Evolutionary conservation across 2,888 invertebrate species (phyloP), one percentile per base, ranked within the genome.

Genomic region (Spodoptera exigua): DNA sequence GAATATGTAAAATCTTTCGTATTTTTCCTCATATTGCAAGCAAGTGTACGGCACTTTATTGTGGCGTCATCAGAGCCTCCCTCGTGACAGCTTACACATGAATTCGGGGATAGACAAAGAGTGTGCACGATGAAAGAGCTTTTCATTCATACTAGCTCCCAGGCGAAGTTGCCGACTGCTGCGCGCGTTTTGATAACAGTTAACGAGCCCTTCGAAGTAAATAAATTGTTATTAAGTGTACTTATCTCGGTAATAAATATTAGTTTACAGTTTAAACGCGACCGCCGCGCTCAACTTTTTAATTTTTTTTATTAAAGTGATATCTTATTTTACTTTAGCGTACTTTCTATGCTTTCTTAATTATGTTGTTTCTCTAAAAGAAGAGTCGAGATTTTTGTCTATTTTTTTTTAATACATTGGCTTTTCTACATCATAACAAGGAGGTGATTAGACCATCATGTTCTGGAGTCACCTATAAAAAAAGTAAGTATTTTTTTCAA

Each of bases 91-190:
- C 86, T 84, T 85, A 84, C 85, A 86, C 86, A 86, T 87, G 87
- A 88, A 87, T 89, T 89, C 85, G 88, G 88, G 84, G 82, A 84
- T 84, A 89, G 84, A 88, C 88, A 89, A 88, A 89, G 89, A 86
- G 84, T 83, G 79, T 75, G 84, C 78, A 78, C 84, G 80, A 82
- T 89, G 88, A 88, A 88, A 89, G 87, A 86, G 84, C 84, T 79
- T 87, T 88, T 85, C 86, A 87, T 86, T 82, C 84, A 80, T 80
- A 74, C 70, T 68, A 61, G 76, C 79, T 81, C 65, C 63, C 67
- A 76, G 74, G 75, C 74, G 66, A 64, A 81, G 83, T 79, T 80
- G 80, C 65, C 72, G 79, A 78, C 79, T 76, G 77, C 84, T 85
- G 85, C 80, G 76, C 45, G 58, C 78, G 75, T 74, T 76, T 79